phyloP scores from a whole-genome alignment of 1,140 invertebrate genomes.

The Drosophila lacertosa region DNA sequence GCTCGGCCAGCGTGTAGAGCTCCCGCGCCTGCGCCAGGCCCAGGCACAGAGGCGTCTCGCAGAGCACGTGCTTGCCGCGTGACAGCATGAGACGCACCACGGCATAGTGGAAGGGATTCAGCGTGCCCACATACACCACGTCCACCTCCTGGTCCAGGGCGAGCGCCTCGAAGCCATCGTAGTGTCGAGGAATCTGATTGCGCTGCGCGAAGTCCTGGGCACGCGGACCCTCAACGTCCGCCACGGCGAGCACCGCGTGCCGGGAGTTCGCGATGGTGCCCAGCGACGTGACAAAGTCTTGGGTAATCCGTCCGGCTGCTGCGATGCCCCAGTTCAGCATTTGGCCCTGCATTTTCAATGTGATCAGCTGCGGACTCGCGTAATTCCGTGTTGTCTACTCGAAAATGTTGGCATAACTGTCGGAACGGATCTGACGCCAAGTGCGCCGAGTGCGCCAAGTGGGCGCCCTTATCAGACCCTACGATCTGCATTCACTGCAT shows the following conservation, averaged over 20 bases:
- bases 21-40: constrained; percentile 88
- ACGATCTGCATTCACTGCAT: constrained; percentile 70
- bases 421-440: constrained; percentile 27
- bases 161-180: constrained; percentile 90
- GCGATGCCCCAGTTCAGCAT: constrained; percentile 89
- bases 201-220: constrained; percentile 90
- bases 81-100: constrained; percentile 89
- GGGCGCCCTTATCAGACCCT: constrained; percentile 50
- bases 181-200: constrained; percentile 88
- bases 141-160: constrained; percentile 90
- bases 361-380: neutral
- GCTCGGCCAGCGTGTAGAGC: constrained; percentile 87
- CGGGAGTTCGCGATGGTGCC: constrained; percentile 86
- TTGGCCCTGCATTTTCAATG: constrained; percentile 51
- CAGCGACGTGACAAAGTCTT: constrained; percentile 91
- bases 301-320: constrained; percentile 90
- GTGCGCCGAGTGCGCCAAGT: constrained; percentile 16
- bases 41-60: constrained; percentile 93
- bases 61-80: constrained; percentile 91
- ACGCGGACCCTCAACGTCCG: constrained; percentile 88
- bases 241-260: constrained; percentile 90
- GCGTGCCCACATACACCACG: constrained; percentile 91
- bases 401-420: constrained; percentile 34
- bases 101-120: constrained; percentile 89
- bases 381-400: constrained; percentile 12